A percentile compares a stretch with the other conserved stretches of the same genome.
Conservation (phyloP, 2,888 invertebrate genomes). For the Thyatira batis region DNA sequence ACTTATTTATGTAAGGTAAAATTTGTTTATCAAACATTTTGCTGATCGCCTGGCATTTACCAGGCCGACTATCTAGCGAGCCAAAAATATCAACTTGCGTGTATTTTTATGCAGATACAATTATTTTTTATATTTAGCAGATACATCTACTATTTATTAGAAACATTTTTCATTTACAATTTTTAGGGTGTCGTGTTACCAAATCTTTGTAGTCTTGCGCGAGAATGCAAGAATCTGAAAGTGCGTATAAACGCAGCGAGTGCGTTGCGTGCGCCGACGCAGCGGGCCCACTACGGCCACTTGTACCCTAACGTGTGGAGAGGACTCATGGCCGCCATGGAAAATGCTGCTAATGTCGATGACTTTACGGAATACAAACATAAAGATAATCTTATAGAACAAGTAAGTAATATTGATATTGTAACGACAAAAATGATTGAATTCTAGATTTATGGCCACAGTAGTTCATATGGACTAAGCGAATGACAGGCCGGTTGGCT, state of each 20-base stretch:
- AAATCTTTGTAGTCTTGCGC: conserved; percentile 85
- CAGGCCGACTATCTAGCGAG: too few relatives aligned
- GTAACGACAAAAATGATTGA: neutral
- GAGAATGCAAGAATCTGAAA: conserved; percentile 92
- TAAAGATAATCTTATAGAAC: conserved; percentile 92
- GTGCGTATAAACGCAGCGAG: conserved; percentile 93
- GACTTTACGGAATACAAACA: conserved; percentile 94
- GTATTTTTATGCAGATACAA: too few relatives aligned
- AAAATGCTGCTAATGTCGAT: conserved; percentile 89
- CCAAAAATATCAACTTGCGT: too few relatives aligned
- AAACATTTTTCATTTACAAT: neutral
- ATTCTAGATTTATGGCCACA: too few relatives aligned
- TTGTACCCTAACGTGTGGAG: conserved; percentile 86
- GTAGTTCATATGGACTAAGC: too few relatives aligned
- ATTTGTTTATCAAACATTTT: too few relatives aligned
- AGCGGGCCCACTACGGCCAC: conserved; percentile 84
- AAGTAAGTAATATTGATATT: conserved; percentile 72
- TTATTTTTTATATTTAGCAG: too few relatives aligned
- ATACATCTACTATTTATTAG: neutral
- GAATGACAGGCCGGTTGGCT: too few relatives aligned
- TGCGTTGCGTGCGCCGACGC: conserved; percentile 85
- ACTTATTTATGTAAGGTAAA: too few relatives aligned
- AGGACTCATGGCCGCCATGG: conserved; percentile 87
- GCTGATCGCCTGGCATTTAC: too few relatives aligned
- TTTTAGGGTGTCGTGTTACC: conserved; percentile 84